Conservation (phyloP, 2,797 vertebrate species). For the Spea hammondii region DNA sequence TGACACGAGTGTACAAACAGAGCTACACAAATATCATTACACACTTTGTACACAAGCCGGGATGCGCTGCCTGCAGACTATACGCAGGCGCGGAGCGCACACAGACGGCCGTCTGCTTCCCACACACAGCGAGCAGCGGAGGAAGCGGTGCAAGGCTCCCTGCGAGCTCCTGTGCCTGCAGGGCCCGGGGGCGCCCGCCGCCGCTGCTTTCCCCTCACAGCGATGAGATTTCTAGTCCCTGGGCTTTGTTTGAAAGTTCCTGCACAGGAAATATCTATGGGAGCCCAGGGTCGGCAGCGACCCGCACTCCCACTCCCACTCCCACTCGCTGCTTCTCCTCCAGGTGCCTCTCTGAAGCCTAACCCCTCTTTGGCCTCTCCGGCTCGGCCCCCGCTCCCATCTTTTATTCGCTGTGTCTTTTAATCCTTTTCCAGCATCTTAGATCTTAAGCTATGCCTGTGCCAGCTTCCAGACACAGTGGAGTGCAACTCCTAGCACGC, state of each 20-base stretch:
- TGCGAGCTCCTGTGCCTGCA: slow-evolving; percentile 1
- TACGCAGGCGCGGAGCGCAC: neutral
- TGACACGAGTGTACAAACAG: neutral
- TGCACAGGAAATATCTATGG: neutral
- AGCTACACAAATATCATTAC: neutral
- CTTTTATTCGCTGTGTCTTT: neutral
- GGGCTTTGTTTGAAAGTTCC: too few species aligned
- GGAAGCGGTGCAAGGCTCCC: slow-evolving; percentile 28
- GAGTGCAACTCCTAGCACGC: neutral
- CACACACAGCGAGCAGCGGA: slow-evolving; percentile 45
- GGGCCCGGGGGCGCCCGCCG: neutral
- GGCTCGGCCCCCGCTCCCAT: neutral
- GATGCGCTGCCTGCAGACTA: slow-evolving; percentile 12
- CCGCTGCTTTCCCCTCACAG: slow-evolving; percentile 31
- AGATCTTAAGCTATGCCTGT: neutral
- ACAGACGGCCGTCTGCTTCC: slow-evolving; percentile 37
- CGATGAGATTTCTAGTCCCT: too few species aligned
- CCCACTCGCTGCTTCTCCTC: neutral
- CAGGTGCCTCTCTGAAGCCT: neutral
- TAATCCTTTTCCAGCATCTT: neutral
- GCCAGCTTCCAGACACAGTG: neutral
- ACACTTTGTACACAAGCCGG: neutral
- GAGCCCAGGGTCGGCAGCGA: neutral
- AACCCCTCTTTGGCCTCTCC: neutral
- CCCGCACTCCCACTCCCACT: neutral